These are phyloP conservation scores for Formica selysi DNA, from an alignment of 1,140 invertebrate species.

Conservation along the genomic window DNA sequence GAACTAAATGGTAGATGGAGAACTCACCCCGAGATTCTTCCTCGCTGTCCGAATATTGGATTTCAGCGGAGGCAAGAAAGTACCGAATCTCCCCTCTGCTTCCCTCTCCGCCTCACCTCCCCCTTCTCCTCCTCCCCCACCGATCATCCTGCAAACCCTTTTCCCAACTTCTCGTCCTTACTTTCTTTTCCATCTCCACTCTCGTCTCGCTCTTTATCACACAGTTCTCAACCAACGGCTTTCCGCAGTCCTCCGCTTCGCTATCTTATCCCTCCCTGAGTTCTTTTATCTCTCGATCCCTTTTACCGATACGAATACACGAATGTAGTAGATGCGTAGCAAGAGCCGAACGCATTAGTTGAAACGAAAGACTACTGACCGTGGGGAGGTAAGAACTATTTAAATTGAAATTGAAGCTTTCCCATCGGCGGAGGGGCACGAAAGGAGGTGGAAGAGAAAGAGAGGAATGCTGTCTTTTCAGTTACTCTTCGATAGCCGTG, in stretches of 20 bases:
- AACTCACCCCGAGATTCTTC: slow-evolving; percentile 63
- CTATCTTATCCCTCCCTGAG: neutral
- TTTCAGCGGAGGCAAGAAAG: slow-evolving; percentile 65
- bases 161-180: slow-evolving; percentile 50
- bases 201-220: slow-evolving; percentile 39
- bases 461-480: slow-evolving; percentile 49
- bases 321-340: slow-evolving; percentile 28
- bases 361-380: slow-evolving; percentile 59
- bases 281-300: neutral
- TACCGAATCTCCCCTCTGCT: slow-evolving; percentile 38
- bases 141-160: slow-evolving; percentile 7
- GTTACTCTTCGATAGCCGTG: slow-evolving; percentile 39
- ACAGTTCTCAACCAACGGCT: slow-evolving; percentile 30
- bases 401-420: slow-evolving; percentile 81
- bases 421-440: slow-evolving; percentile 56
- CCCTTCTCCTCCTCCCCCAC: neutral
- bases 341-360: slow-evolving; percentile 41
- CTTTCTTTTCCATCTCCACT: slow-evolving; percentile 41
- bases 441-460: too few relatives aligned
- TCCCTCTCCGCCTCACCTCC: neutral
- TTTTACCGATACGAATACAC: slow-evolving; percentile 36
- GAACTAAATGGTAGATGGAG: slow-evolving; percentile 67
- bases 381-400: slow-evolving; percentile 73
- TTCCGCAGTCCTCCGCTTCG: neutral
- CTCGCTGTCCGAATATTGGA: slow-evolving; percentile 72